phyloP scores from a whole-genome alignment of 2,113 vertebrate genomes.

The Erythrocercus mccallii region DNA sequence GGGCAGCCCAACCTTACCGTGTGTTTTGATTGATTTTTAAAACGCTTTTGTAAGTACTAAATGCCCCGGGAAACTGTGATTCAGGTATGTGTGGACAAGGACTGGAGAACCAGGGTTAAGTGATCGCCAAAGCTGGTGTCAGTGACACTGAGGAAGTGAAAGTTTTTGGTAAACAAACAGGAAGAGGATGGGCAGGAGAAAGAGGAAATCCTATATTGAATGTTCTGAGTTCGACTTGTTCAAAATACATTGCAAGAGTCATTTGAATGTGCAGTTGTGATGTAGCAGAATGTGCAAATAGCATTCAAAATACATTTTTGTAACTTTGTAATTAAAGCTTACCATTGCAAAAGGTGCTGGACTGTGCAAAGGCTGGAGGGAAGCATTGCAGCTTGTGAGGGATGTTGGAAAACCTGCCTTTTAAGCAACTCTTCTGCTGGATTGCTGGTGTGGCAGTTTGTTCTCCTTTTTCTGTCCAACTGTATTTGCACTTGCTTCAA shows the following conservation, averaged over 20 bases:
- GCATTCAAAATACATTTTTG: not conserved
- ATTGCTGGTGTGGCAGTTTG: not conserved
- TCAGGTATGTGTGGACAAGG: not conserved
- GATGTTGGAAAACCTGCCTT: not conserved
- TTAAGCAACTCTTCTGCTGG: not conserved
- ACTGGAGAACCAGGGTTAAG: not conserved
- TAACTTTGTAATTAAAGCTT: not conserved
- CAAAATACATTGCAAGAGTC: not conserved
- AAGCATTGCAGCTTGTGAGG: not conserved
- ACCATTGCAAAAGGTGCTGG: not conserved
- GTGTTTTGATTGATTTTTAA: not conserved
- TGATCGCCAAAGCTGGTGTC: not conserved
- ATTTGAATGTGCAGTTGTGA: not conserved
- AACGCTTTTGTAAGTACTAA: not conserved
- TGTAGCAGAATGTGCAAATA: not conserved
- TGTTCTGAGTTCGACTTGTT: not conserved
- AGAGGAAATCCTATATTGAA: slow-evolving; percentile 44
- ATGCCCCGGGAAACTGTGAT: not conserved
- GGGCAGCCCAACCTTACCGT: not conserved
- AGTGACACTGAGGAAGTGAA: slow-evolving; percentile 41
- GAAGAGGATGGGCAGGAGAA: slow-evolving; percentile 44
- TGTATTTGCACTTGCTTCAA: not conserved
- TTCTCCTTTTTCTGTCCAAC: not conserved
- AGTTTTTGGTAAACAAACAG: slow-evolving; percentile 28
- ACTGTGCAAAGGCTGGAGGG: not conserved